phyloP scores from a whole-genome alignment of 2,888 invertebrate genomes.

The Pimpla rufipes region DNA sequence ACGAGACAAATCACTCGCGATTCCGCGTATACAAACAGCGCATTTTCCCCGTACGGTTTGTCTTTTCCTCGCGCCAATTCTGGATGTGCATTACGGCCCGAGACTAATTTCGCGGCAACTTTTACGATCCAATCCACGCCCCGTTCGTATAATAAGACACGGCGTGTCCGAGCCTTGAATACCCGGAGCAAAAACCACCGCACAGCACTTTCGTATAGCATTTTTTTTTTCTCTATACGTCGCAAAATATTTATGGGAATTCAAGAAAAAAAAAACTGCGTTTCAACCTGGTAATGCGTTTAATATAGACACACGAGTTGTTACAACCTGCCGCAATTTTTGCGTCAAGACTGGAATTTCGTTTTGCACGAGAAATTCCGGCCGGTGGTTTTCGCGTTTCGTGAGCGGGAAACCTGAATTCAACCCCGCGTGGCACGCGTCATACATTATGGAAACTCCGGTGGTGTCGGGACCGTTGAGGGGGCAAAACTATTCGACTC shows the following conservation, averaged over 20 bases:
- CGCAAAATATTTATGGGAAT: slow-evolving; percentile 17
- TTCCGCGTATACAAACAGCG: background rate
- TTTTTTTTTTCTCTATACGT: background rate
- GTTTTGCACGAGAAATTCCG: background rate
- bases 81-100: background rate
- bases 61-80: background rate
- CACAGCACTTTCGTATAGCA: background rate
- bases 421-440: background rate
- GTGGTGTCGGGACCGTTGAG: no score
- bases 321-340: slow-evolving; percentile 15
- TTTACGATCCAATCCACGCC: slow-evolving; percentile 24
- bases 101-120: slow-evolving; percentile 16
- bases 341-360: background rate
- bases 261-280: slow-evolving; percentile 3
- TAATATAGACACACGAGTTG: slow-evolving; percentile 12
- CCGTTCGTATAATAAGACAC: background rate
- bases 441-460: slow-evolving; percentile 5
- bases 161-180: slow-evolving; percentile 5
- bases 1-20: background rate
- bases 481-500: no score
- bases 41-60: no score
- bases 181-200: background rate
- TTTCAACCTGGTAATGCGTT: background rate
- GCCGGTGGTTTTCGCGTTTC: background rate
- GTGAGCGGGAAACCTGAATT: background rate